Evolutionary conservation across 2,113 vertebrate species (phyloP), one percentile per base, ranked within the genome.

Genomic region (Columbina picui): DNA sequence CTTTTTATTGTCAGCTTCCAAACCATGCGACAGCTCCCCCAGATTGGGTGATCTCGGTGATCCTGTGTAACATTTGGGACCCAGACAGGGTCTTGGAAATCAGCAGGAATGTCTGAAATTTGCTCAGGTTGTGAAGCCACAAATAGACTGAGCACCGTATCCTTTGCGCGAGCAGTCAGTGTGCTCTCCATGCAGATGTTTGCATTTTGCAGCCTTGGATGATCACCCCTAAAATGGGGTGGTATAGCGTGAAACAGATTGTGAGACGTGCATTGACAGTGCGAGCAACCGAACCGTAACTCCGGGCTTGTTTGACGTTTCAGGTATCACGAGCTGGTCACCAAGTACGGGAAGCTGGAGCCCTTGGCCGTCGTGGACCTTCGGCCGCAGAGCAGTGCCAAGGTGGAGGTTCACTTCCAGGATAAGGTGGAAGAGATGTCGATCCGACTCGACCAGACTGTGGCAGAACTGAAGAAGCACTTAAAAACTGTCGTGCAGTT

Each of bases 351-450:
- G n/a, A 98, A 98, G 50, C 93, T 99, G 97, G 99, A 98, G 38
- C 99, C 99, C 12, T 95, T 99, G 97, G 99, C 99, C 1, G 99
- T 99, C 25, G 99, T 99, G 84, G 99, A 99, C 93, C 98, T 99
- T 64, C 98, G 98, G 41, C 99, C 99, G 2, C 98, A 98, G 91
- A 99, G 98, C 97, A 97, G 98, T 56, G 99, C 96, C 4, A 98
- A 97, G 96, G 99, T 99, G 63, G 98, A 99, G n/a, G 97, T 99
- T 55, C 99, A 99, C 94, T 99, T 98, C 92, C 99, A 99, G 7
- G 99, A 99, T 21, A 98, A 98, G 56, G 98, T 99, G 95, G 98
- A 99, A 92, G 96, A 98, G 27, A 97, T 99, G 97, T 98, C 97
- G 27, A 99, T 99, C 70, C 98, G 98, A 36, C 98, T 99, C 87